Percentiles rank a stretch among this genome's conserved stretches.
Conservation (phyloP, 2,797 vertebrate species). For the Rhyacichthys aspro region DNA sequence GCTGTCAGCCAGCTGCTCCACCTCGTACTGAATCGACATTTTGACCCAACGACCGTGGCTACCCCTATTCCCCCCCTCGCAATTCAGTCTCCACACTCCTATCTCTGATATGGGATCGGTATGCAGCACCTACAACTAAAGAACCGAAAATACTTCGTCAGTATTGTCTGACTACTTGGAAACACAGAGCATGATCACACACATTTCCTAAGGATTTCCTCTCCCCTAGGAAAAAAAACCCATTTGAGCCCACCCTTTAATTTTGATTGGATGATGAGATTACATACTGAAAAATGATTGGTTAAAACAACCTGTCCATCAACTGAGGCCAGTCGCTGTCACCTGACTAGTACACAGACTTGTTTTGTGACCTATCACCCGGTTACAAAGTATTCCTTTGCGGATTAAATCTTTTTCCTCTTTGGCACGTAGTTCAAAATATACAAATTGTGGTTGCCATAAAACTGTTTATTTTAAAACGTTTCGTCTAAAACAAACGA, state of each 20-base stretch:
- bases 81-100: conserved; percentile 32
- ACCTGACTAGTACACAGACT: conserved; percentile 86
- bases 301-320: conserved; percentile 58
- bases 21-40: conserved; percentile 94
- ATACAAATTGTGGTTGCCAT: neutral
- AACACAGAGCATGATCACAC: conserved; percentile 66
- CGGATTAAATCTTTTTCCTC: neutral
- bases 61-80: conserved; percentile 60
- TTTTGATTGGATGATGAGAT: conserved; percentile 64
- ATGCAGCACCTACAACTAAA: neutral
- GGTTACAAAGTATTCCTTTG: conserved; percentile 10
- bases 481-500: neutral
- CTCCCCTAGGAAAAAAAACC: conserved; percentile 58
- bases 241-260: conserved; percentile 44
- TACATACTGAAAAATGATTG: conserved; percentile 57
- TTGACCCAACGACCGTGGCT: conserved; percentile 75
- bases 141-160: conserved; percentile 33
- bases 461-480: neutral
- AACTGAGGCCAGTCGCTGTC: conserved; percentile 71
- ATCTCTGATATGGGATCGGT: conserved; percentile 25
- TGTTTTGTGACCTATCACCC: conserved; percentile 77
- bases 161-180: conserved; percentile 45
- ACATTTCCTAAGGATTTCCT: conserved; percentile 82
- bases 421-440: neutral
- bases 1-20: conserved; percentile 88